Conservation (phyloP, 2,888 invertebrate species). For the Leucoptera coffeella region DNA sequence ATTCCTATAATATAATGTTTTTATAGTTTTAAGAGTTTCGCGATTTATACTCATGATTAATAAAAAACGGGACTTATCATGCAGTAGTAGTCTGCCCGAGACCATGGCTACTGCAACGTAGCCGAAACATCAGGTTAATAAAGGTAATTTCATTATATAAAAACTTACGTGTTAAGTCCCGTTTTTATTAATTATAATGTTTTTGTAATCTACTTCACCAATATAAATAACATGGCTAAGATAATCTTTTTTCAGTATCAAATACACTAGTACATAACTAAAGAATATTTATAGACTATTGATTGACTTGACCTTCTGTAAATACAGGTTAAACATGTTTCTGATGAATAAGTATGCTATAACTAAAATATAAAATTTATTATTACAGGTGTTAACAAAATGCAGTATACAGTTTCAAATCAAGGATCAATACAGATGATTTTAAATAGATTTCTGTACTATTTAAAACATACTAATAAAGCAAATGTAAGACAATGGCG, state of each 20-base stretch:
- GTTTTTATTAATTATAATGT: no score
- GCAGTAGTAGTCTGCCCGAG: no score
- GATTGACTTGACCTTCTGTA: background rate
- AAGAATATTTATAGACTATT: background rate
- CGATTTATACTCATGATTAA: no score
- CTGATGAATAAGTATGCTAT: slow-evolving; percentile 1
- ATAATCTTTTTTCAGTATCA: background rate
- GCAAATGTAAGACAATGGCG: slow-evolving; percentile 26
- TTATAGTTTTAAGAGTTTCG: no score
- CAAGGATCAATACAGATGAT: slow-evolving; percentile 32
- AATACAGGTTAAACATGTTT: background rate
- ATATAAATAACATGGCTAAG: no score
- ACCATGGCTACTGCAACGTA: no score
- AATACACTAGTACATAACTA: background rate
- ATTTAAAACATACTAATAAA: slow-evolving; percentile 22
- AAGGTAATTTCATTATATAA: no score
- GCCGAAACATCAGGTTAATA: no score
- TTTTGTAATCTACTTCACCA: no score
- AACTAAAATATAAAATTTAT: slow-evolving; percentile 4
- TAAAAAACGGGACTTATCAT: no score
- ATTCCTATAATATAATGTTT: no score
- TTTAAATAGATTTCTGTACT: slow-evolving; percentile 29
- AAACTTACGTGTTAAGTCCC: no score
- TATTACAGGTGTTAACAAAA: slow-evolving; percentile 6
- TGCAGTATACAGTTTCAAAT: slow-evolving; percentile 30